phyloP scores from a whole-genome alignment of 2,797 vertebrate species.

The Serranus cabrilla region DNA sequence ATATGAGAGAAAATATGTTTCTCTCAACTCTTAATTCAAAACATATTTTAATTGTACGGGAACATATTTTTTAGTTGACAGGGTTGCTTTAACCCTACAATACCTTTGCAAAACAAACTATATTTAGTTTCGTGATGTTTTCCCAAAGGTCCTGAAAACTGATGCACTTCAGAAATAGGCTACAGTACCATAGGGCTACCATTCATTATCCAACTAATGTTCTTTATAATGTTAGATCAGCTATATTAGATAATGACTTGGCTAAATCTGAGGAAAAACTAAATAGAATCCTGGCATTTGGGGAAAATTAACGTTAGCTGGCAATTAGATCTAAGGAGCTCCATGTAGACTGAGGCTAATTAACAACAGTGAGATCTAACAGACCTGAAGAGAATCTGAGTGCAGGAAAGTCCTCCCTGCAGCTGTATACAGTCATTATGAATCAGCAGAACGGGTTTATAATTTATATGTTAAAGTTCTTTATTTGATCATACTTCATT shows the following conservation, averaged over 20 bases:
- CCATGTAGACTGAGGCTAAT: conserved; percentile 18
- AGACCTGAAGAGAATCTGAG: conserved; percentile 8
- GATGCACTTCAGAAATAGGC: neutral
- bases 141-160: neutral
- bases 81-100: neutral
- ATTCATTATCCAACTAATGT: conserved; percentile 3
- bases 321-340: conserved; percentile 1
- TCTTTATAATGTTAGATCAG: conserved; percentile 1
- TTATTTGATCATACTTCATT: neutral
- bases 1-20: too few species aligned
- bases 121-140: neutral
- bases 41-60: too few species aligned
- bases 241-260: conserved; percentile 25
- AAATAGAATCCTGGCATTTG: conserved; percentile 1
- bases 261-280: conserved; percentile 12
- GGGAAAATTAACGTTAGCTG: conserved; percentile 7
- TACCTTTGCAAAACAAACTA: neutral
- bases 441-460: neutral
- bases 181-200: too few species aligned
- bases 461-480: neutral
- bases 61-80: too few species aligned
- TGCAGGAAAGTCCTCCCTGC: neutral
- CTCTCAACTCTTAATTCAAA: too few species aligned
- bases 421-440: neutral
- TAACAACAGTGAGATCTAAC: conserved; percentile 24